Base-by-base conservation (phyloP, 2,888 invertebrate genomes). In the Eustalomyia histrio region DNA sequence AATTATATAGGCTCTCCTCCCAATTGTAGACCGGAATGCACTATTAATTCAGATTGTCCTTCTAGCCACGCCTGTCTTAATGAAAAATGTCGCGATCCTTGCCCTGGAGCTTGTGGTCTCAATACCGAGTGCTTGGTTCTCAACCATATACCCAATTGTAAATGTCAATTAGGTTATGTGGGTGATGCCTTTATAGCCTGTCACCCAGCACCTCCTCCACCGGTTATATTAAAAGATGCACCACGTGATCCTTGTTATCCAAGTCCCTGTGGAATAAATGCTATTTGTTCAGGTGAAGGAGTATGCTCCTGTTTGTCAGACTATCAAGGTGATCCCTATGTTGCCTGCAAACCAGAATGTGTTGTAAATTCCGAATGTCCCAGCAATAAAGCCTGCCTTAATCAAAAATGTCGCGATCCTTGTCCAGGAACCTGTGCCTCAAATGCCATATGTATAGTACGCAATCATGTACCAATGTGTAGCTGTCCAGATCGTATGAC, bases 221-320 rank as follows among this genome's bases (percentile, higher is more conserved):
- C 81, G 85, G 88, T 86, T 12, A 85, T 86, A 39, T 73, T 85
- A 21, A 84, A 84, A 64, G 86, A 87, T 58, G 92, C 91, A 50
- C 90, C 90, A 14, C 84, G 87, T 16, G 91, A 91, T 90, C 95
- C 95, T 6, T 89, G 90, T 71, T 93, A 93, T 84, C 95, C 95
- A 6, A 95, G 94, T 86, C 95, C 96, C 24, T 97, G 97, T 90
- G 96, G 96, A 68, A 91, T 93, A 50, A 95, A 96, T 88, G 94
- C 96, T 17, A 90, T 92, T 80, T 96, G 96, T 87, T 92, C 92
- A 4, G 86, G 85, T 7, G 92, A 94, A 82, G 94, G 93, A 5
- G 84, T 94, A 8, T 95, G 95, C 86, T 91, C 91, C 39, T 95
- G 95, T 86, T 91, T 90, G 52, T 91, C 93, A 1, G 94, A 94